These are phyloP conservation scores for Bovichtus variegatus DNA, from an alignment of 2,797 vertebrate species.

Conservation along the genomic window DNA sequence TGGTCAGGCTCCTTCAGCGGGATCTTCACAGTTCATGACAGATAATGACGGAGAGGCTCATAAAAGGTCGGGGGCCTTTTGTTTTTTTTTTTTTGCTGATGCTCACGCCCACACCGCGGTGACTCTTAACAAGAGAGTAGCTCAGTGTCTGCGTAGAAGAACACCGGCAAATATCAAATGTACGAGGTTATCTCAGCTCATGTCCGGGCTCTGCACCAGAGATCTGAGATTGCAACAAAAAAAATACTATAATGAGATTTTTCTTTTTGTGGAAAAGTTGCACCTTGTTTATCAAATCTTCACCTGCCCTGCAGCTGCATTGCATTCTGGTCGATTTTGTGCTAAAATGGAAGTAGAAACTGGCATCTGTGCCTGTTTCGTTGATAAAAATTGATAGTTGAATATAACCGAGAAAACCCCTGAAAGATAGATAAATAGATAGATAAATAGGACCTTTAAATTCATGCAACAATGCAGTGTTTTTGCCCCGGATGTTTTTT, in stretches of 20 bases:
- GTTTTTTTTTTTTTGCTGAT: neutral
- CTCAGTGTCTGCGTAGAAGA: neutral
- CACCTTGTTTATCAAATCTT: neutral
- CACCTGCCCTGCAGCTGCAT: neutral
- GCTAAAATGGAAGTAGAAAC: neutral
- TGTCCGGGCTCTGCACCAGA: neutral
- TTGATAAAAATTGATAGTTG: too few species aligned
- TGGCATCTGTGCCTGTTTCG: neutral
- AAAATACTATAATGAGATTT: neutral
- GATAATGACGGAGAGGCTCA: neutral
- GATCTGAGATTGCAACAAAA: too few species aligned
- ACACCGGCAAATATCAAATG: neutral
- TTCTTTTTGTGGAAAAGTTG: neutral
- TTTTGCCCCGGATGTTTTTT: too few species aligned
- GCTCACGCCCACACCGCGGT: neutral
- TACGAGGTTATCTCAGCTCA: neutral
- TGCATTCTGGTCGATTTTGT: neutral
- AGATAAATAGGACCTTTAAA: too few species aligned
- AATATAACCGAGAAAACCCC: too few species aligned
- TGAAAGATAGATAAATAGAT: too few species aligned
- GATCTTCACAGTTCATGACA: slow-evolving; percentile 4
- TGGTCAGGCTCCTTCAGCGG: neutral
- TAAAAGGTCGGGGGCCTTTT: too few species aligned
- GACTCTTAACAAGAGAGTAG: neutral
- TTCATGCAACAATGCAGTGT: too few species aligned